These are phyloP conservation scores for Xanthostigma xanthostigma DNA, from an alignment of 2,888 invertebrate genomes.

Conservation along the genomic window DNA sequence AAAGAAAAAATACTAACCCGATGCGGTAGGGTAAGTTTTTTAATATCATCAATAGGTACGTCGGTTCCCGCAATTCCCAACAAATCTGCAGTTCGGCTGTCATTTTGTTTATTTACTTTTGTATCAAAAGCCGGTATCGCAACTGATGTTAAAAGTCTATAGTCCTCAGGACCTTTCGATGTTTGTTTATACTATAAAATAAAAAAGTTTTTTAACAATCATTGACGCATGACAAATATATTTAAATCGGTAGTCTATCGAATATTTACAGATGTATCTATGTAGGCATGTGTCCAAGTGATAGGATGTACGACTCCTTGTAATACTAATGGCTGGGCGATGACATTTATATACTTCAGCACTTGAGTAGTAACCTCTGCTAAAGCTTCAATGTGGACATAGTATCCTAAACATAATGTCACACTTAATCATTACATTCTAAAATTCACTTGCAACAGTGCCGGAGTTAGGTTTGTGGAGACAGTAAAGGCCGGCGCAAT, in stretches of 20 bases:
- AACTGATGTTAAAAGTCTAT: slow-evolving; percentile 75
- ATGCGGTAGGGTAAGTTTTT: slow-evolving; percentile 75
- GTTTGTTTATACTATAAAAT: slow-evolving; percentile 14
- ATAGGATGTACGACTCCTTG: slow-evolving; percentile 61
- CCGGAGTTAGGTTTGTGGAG: no score
- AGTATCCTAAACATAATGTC: slow-evolving; percentile 51
- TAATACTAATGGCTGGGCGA: slow-evolving; percentile 71
- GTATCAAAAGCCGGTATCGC: slow-evolving; percentile 85
- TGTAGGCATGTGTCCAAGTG: slow-evolving; percentile 89
- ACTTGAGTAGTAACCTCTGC: slow-evolving; percentile 96
- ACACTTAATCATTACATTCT: neutral
- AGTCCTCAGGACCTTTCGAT: slow-evolving; percentile 26
- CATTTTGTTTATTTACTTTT: slow-evolving; percentile 39
- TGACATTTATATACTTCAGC: slow-evolving; percentile 86
- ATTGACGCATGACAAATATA: slow-evolving; percentile 1
- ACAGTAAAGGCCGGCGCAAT: no score
- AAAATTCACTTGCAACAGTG: no score
- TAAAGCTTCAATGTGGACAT: slow-evolving; percentile 84
- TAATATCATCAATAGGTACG: slow-evolving; percentile 82
- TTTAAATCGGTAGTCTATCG: neutral
- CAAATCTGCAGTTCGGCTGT: slow-evolving; percentile 53
- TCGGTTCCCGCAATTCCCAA: slow-evolving; percentile 94
- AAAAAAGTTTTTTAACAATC: slow-evolving; percentile 3
- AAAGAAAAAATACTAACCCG: slow-evolving; percentile 41
- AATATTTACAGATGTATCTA: slow-evolving; percentile 55